phyloP scores from a whole-genome alignment of 2,113 vertebrate genomes.

The Actenoides hombroni region DNA sequence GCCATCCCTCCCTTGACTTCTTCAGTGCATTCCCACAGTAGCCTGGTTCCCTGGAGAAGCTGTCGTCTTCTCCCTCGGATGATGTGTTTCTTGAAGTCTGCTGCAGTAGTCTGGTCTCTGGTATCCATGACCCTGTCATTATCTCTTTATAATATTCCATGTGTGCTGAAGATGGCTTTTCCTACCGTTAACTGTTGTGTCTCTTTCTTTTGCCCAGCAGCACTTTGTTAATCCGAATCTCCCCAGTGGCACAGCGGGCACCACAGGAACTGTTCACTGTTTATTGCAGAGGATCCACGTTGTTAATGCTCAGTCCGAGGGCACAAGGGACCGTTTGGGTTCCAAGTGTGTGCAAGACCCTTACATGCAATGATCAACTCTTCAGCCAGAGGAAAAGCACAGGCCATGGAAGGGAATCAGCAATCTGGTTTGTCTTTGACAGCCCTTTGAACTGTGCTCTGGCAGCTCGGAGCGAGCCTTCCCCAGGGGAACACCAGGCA shows the following conservation, averaged over 20 bases:
- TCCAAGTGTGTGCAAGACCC: not conserved
- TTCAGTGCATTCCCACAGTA: not conserved
- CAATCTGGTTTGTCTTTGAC: not conserved
- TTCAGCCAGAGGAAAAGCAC: not conserved
- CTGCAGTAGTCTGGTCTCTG: not conserved
- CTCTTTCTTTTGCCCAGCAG: not conserved
- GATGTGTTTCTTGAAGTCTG: not conserved
- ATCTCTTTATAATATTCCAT: not conserved
- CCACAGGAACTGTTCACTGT: not conserved
- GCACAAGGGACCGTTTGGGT: not conserved
- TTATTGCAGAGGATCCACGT: not conserved
- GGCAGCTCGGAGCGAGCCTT: not conserved
- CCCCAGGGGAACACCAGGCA: not conserved
- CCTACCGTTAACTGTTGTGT: not conserved
- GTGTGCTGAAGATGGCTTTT: not conserved
- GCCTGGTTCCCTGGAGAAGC: not conserved
- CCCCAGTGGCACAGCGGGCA: not conserved
- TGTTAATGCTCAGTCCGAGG: not conserved
- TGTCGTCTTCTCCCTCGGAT: not conserved
- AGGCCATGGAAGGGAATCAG: not conserved
- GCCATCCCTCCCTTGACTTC: not conserved
- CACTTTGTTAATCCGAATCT: not conserved
- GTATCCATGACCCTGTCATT: not conserved
- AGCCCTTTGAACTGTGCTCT: not conserved
- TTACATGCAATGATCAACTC: not conserved